Evolutionary conservation across 2,888 invertebrate species (phyloP), one percentile per base, ranked within the genome.

Genomic region (Drosophila prolongata): DNA sequence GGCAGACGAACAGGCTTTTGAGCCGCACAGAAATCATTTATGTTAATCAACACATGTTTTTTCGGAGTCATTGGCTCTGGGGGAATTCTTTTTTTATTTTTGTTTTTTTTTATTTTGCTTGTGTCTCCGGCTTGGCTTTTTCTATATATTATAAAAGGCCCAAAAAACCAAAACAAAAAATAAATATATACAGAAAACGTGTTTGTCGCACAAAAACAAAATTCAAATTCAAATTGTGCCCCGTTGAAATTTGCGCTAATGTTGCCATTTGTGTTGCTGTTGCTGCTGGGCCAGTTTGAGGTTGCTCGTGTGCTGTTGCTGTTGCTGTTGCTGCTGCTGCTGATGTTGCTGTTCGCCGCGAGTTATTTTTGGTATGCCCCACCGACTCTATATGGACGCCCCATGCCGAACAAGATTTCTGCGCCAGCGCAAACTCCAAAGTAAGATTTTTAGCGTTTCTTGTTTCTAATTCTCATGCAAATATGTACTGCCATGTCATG

Each of bases 381-480:
- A 56, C 60, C 79, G 70, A 61, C 83, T 77, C 50, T 80, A 80
- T 83, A 80, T 78, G 80, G 87, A 80, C 80, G 80, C 79, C 64
- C 72, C 79, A 85, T 75, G 74, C 79, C 68, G 55, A 73, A 75
- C 71, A 76, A 78, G 85, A 80, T 72, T 80, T 75, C 75, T 69
- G 79, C 76, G 79, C 77, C 34, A 49, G 49, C 49, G 49, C 49
- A 35, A 49, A 49, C 49, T 76, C 61, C 76, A 70, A 40, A 62
- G 64, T 62, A 77, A 35, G 64, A 62, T 62, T 76, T 79, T 55
- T 37, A 65, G 55, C 81, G 64, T 72, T 79, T 81, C 87, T 78
- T 85, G 65, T 64, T 86, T 86, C 86, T 86, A 86, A 86, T 86
- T 86, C 86, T 86, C 82, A 89, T 88, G 89, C 88, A 86, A 86